A percentile compares a stretch with the other conserved stretches of the same genome.
Evolutionary conservation across 1,140 invertebrate species (phyloP).

Genomic region (Mylabris phalerata): DNA sequence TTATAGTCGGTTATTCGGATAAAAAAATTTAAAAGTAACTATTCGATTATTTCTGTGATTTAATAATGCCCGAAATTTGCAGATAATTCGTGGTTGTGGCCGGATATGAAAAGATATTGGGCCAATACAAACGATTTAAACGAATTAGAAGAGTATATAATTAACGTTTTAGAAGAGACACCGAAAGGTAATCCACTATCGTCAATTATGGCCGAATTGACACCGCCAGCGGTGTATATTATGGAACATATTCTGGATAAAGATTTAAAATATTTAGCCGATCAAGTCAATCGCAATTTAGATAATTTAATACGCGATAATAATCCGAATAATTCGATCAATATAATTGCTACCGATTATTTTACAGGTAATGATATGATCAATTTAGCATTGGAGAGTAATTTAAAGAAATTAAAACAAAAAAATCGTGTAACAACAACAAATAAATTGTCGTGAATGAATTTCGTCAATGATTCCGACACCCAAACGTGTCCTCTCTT

Average conservation of each 20-base stretch:
- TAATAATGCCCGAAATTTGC: background rate
- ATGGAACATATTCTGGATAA: slow-evolving; percentile 47
- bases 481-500: no score
- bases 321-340: slow-evolving; percentile 48
- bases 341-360: slow-evolving; percentile 69
- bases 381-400: slow-evolving; percentile 56
- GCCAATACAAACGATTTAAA: slow-evolving; percentile 49
- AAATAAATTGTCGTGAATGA: no score
- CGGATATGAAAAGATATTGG: slow-evolving; percentile 59
- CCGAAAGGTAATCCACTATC: slow-evolving; percentile 51
- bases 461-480: no score
- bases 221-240: slow-evolving; percentile 59
- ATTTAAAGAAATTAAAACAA: slow-evolving; percentile 22
- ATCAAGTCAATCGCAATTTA: slow-evolving; percentile 59
- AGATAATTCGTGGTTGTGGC: slow-evolving; percentile 62
- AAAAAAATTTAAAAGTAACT: slow-evolving; percentile 23
- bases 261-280: slow-evolving; percentile 61
- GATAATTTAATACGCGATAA: slow-evolving; percentile 55
- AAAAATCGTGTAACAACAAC: no score
- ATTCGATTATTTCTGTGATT: background rate
- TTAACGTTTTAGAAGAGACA: slow-evolving; percentile 42
- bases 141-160: slow-evolving; percentile 50
- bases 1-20: slow-evolving; percentile 56
- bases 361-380: slow-evolving; percentile 71
- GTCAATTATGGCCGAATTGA: slow-evolving; percentile 74